Conservation (phyloP, 2,797 vertebrate genomes). For the Acanthurus tractus region DNA sequence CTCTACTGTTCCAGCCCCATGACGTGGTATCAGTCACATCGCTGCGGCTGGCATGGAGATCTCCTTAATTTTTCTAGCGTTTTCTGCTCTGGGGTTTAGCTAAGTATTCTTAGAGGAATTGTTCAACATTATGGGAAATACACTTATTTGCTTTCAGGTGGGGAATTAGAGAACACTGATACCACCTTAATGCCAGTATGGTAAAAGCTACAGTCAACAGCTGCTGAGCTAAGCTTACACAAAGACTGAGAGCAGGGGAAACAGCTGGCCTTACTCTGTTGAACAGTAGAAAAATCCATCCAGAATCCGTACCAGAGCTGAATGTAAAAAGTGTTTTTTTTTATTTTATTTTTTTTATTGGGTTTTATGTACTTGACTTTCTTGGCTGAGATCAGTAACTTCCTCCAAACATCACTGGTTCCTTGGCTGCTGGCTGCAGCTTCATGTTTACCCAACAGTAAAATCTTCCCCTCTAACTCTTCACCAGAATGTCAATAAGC, state of each 20-base stretch:
- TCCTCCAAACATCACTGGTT: no score
- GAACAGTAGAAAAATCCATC: no score
- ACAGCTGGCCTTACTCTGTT: no score
- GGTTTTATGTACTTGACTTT: no score
- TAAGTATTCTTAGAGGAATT: background rate
- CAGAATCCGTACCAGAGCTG: no score
- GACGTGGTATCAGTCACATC: constrained; percentile 52
- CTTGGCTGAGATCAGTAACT: no score
- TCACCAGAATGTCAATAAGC: background rate
- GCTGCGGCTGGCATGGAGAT: constrained; percentile 29
- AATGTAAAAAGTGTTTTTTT: no score
- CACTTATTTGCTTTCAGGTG: background rate
- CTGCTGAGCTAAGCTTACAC: background rate
- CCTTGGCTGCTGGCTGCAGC: background rate
- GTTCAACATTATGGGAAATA: background rate
- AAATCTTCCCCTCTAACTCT: background rate
- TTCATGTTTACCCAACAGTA: background rate
- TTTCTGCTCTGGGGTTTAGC: constrained; percentile 16
- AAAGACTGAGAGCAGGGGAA: background rate
- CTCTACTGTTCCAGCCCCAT: constrained; percentile 53
- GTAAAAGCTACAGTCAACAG: constrained; percentile 1
- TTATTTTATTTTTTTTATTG: no score
- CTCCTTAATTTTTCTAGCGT: constrained; percentile 16
- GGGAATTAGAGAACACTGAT: background rate
- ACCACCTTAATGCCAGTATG: no score